Evolutionary conservation across 2,888 invertebrate species (phyloP).

Genomic region (Drosophila prolongata): DNA sequence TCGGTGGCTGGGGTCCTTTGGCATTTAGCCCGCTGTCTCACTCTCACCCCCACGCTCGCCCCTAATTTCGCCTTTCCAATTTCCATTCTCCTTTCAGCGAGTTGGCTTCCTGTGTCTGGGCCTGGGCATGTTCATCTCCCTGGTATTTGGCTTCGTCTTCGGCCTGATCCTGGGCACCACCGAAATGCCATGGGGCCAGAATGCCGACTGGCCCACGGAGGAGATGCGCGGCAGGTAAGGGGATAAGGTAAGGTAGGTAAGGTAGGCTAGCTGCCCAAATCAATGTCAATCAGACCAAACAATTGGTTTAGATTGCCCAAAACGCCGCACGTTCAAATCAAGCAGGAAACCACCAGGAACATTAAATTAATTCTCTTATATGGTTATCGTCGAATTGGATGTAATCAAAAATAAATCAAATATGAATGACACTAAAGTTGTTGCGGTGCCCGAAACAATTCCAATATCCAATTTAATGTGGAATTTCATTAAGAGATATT

Average conservation of each 20-base stretch:
- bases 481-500: conserved; percentile 31
- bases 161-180: conserved; percentile 90
- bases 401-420: conserved; percentile 38
- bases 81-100: conserved; percentile 83
- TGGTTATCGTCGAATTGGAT: conserved; percentile 6
- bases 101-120: conserved; percentile 89
- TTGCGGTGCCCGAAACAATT: background rate
- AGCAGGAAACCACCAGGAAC: conserved; percentile 16
- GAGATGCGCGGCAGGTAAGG: conserved; percentile 91
- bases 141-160: conserved; percentile 91
- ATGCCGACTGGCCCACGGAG: conserved; percentile 91
- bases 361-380: conserved; percentile 35
- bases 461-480: conserved; percentile 7
- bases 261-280: conserved; percentile 26
- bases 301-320: conserved; percentile 46
- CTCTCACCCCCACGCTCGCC: background rate
- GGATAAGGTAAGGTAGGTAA: background rate
- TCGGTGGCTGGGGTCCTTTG: conserved; percentile 58
- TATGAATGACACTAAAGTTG: conserved; percentile 18
- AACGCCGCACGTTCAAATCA: conserved; percentile 45
- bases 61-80: background rate
- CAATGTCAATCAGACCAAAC: conserved; percentile 52
- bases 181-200: conserved; percentile 90
- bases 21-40: conserved; percentile 40
- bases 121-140: conserved; percentile 90